Percentiles rank a stretch among this genome's conserved stretches.
Evolutionary conservation across 2,888 invertebrate genomes (phyloP).

Genomic region (Gryllus longicercus): DNA sequence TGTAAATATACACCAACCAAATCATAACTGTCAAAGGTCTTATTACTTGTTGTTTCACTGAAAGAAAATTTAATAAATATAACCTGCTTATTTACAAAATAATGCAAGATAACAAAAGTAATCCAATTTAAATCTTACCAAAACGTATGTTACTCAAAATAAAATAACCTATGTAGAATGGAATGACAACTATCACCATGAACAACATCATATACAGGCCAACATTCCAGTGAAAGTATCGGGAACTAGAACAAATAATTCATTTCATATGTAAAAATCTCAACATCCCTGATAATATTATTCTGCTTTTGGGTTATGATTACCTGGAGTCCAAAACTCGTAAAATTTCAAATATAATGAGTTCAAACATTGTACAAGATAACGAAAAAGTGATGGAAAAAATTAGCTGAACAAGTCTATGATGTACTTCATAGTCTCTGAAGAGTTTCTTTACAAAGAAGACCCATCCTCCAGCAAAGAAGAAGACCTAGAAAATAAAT

Average conservation of each 20-base stretch:
- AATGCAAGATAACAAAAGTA: constrained; percentile 32
- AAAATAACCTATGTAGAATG: constrained; percentile 94
- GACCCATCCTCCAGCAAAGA: constrained; percentile 96
- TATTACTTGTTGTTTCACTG: constrained; percentile 74
- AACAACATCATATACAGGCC: constrained; percentile 86
- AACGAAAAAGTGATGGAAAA: constrained; percentile 95
- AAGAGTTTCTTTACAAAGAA: constrained; percentile 98
- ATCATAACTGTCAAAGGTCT: constrained; percentile 74
- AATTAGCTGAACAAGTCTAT: constrained; percentile 88
- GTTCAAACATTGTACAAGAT: constrained; percentile 97
- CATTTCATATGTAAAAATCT: constrained; percentile 47
- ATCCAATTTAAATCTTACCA: constrained; percentile 56
- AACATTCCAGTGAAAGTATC: constrained; percentile 93
- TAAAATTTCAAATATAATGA: constrained; percentile 98
- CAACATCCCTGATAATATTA: neutral
- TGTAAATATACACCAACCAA: constrained; percentile 89
- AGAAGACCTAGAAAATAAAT: constrained; percentile 66
- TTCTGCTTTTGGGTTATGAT: constrained; percentile 51
- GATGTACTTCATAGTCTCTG: constrained; percentile 95
- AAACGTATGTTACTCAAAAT: constrained; percentile 84
- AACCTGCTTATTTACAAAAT: neutral
- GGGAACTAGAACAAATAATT: constrained; percentile 62
- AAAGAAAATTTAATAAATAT: constrained; percentile 41
- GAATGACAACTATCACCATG: constrained; percentile 92
- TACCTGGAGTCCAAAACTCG: constrained; percentile 89